Percentiles rank a stretch among this genome's conserved stretches.
phyloP scores from a whole-genome alignment of 2,888 invertebrate genomes.

The Exephanes ischioxanthus region DNA sequence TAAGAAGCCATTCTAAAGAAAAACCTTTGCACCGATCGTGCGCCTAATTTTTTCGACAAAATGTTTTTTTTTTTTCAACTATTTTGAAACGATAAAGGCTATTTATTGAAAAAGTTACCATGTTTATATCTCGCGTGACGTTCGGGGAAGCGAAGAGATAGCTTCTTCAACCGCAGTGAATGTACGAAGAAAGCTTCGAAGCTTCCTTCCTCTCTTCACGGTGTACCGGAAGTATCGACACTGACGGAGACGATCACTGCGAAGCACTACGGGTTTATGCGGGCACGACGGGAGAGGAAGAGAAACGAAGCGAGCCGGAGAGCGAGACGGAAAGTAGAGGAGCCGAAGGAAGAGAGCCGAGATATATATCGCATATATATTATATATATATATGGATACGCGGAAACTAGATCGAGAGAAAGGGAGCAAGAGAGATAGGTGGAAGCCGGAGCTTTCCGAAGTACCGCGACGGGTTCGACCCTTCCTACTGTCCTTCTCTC shows the following conservation, averaged over 20 bases:
- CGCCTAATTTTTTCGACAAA: not conserved
- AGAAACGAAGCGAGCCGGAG: conserved; percentile 57
- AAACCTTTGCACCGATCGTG: not conserved
- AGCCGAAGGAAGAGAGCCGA: conserved; percentile 58
- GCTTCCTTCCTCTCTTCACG: conserved; percentile 63
- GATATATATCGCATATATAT: conserved; percentile 35
- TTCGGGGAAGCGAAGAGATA: conserved; percentile 41
- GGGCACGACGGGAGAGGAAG: conserved; percentile 36
- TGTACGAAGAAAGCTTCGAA: conserved; percentile 41
- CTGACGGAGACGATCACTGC: conserved; percentile 80
- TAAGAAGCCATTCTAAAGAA: conserved; percentile 6
- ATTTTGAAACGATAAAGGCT: not conserved
- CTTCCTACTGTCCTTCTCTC: conserved; percentile 57
- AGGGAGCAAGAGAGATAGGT: conserved; percentile 60
- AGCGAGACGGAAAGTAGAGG: conserved; percentile 52
- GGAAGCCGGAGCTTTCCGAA: conserved; percentile 69
- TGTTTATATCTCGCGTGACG: conserved; percentile 33
- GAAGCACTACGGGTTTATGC: conserved; percentile 76
- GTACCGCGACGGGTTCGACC: conserved; percentile 62
- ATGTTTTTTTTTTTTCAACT: not conserved
- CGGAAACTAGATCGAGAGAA: conserved; percentile 38
- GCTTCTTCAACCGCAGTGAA: conserved; percentile 33
- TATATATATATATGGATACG: conserved; percentile 40
- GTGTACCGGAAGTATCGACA: conserved; percentile 75
- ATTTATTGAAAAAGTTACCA: conserved; percentile 33